A percentile compares a stretch with the other conserved stretches of the same genome.
phyloP scores from a whole-genome alignment of 1,140 invertebrate genomes.

The Drosophila takahashii region DNA sequence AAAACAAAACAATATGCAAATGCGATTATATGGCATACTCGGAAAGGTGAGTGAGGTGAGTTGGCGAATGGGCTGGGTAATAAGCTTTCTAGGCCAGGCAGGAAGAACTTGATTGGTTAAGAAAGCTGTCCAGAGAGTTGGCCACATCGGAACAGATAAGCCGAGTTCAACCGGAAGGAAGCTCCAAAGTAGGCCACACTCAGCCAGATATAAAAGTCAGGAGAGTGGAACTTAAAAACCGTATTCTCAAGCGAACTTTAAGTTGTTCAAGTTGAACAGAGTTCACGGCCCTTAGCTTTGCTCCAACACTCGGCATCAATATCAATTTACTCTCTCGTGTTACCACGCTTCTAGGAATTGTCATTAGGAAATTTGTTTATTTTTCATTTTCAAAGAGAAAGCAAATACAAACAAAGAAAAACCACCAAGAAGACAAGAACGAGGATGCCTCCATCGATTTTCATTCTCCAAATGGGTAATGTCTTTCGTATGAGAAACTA shows the following conservation, averaged over 20 bases:
- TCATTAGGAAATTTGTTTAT: conserved; percentile 79
- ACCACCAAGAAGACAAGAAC: conserved; percentile 41
- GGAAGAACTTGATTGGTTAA: conserved; percentile 47
- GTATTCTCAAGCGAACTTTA: conserved; percentile 28
- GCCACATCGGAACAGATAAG: conserved; percentile 50
- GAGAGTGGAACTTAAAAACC: conserved; percentile 6
- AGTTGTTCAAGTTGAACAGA: conserved; percentile 5
- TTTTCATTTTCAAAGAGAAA: conserved; percentile 69
- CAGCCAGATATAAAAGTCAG: conserved; percentile 23
- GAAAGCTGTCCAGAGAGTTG: conserved; percentile 49
- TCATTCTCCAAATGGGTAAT: conserved; percentile 35
- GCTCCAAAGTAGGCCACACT: conserved; percentile 24
- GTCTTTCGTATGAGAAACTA: background rate
- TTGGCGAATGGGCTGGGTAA: conserved; percentile 23
- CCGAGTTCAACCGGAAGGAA: conserved; percentile 29
- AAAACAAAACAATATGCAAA: conserved; percentile 62
- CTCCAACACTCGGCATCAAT: conserved; percentile 63
- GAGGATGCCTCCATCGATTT: conserved; percentile 65
- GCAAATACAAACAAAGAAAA: conserved; percentile 49
- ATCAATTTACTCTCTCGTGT: conserved; percentile 62
- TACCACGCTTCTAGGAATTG: conserved; percentile 42
- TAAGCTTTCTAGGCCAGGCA: conserved; percentile 43
- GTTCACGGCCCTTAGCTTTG: conserved; percentile 29
- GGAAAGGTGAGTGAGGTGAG: conserved; percentile 24
- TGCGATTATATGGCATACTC: conserved; percentile 20